Evolutionary conservation across 1,140 invertebrate genomes (phyloP).

Genomic region (Drosophila setifemur): DNA sequence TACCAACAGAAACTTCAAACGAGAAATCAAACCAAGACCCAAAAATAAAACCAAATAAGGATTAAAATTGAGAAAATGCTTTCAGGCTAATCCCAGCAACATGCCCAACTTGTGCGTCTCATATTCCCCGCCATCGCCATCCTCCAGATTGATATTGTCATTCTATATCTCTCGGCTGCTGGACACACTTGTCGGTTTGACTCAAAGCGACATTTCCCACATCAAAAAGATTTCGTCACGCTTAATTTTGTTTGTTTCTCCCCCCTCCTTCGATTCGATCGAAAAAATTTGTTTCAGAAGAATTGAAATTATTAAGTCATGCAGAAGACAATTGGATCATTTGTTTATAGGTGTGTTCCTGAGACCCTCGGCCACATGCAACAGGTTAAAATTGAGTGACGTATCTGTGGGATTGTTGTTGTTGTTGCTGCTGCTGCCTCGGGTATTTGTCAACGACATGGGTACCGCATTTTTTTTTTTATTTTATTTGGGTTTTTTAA

Average conservation of each 20-base stretch:
- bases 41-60: constrained; percentile 53
- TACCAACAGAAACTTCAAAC: constrained; percentile 41
- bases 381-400: constrained; percentile 71
- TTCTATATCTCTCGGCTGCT: constrained; percentile 48
- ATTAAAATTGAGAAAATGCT: constrained; percentile 73
- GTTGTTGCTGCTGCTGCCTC: constrained; percentile 12
- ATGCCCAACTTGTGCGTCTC: constrained; percentile 71
- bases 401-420: constrained; percentile 38
- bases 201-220: constrained; percentile 80
- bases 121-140: constrained; percentile 40
- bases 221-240: constrained; percentile 80
- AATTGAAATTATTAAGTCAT: constrained; percentile 72
- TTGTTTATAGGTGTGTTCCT: constrained; percentile 74
- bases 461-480: constrained; percentile 38
- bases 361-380: constrained; percentile 49
- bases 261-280: constrained; percentile 2
- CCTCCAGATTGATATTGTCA: constrained; percentile 20
- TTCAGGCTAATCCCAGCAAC: constrained; percentile 75
- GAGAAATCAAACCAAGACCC: constrained; percentile 8
- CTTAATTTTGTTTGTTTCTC: constrained; percentile 50
- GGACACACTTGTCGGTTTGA: constrained; percentile 75
- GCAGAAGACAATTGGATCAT: constrained; percentile 80
- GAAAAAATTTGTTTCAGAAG: constrained; percentile 68
- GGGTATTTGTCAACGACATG: constrained; percentile 56
- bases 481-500: constrained; percentile 15